Conservation (phyloP, 2,113 vertebrate genomes). For the Caretta caretta region DNA sequence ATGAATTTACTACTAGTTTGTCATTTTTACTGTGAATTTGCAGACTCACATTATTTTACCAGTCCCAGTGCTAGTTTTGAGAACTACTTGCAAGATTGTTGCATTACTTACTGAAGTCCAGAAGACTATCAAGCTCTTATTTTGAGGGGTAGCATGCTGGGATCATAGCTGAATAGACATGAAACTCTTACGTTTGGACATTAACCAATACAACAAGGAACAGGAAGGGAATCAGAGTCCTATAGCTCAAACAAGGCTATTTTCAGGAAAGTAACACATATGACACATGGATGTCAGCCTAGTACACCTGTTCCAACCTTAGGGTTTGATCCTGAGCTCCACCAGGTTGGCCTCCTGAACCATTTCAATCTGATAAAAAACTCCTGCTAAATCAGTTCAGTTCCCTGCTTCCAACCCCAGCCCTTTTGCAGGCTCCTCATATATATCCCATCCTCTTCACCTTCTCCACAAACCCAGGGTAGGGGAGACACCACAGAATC, state of each 20-base stretch:
- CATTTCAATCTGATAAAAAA: not conserved
- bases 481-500: not conserved
- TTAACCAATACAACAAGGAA: not conserved
- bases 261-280: not conserved
- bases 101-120: not conserved
- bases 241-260: not conserved
- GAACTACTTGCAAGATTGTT: not conserved
- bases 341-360: not conserved
- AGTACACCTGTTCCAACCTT: accelerated
- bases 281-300: not conserved
- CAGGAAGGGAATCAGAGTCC: not conserved
- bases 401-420: not conserved
- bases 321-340: not conserved
- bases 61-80: not conserved
- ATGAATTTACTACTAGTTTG: not conserved
- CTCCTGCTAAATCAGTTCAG: accelerated
- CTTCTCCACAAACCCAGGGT: not conserved
- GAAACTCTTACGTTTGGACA: not conserved
- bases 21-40: not conserved
- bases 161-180: not conserved
- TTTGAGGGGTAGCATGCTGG: not conserved
- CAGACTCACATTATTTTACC: not conserved
- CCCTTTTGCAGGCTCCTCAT: not conserved
- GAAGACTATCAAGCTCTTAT: not conserved
- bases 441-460: not conserved